Base-by-base conservation (phyloP, 2,113 vertebrate genomes). In the Caranx ignobilis region DNA sequence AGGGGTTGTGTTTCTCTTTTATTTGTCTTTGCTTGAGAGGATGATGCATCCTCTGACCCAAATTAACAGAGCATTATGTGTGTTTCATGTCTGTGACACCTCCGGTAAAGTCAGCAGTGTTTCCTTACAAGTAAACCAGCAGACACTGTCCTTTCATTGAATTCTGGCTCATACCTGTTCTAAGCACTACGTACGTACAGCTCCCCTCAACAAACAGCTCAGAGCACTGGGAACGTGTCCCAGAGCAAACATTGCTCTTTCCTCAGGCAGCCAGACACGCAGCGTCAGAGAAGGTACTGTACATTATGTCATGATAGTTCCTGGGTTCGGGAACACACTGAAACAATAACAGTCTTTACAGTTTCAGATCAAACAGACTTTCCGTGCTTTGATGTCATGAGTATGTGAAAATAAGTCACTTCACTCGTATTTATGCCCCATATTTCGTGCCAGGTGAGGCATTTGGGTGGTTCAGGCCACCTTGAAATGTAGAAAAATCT, bases 191-290 rank as follows among this genome's bases (percentile, higher is more conserved):
- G 11, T 72, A 50, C 8, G 2, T 75, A 76, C 31, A 83, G 37
- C 60, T 82, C 76, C 64, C 71, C 62, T 87, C 56, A 60, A 78
- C 75, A 77, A 89, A 81, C 84, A 77, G 63, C 77, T 71, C 61
- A 21, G 13, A 68, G 71, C 68, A 35, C 68, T 21, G 48, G 47
- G 50, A 83, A 81, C 21, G 1, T 26, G 66, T 85, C 77, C 75
- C 82, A 74, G 61, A 77, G 75, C 67, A 86, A 88, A 88, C 86
- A 83, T 16, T 76, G 35, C 84, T 83, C 71, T 71, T 79, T 71
- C 61, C 79, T 79, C 41, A 54, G 59, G 67, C 71, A 73, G 68
- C 63, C 57, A 59, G 65, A 63, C 60, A 41, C 10, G 48, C 21
- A 0, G 26, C 47, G 70, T 75, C 69, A 78, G 76, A 82, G 77